Evolutionary conservation across 2,888 invertebrate species (phyloP).

Genomic region (Ichneumoninae sp.): DNA sequence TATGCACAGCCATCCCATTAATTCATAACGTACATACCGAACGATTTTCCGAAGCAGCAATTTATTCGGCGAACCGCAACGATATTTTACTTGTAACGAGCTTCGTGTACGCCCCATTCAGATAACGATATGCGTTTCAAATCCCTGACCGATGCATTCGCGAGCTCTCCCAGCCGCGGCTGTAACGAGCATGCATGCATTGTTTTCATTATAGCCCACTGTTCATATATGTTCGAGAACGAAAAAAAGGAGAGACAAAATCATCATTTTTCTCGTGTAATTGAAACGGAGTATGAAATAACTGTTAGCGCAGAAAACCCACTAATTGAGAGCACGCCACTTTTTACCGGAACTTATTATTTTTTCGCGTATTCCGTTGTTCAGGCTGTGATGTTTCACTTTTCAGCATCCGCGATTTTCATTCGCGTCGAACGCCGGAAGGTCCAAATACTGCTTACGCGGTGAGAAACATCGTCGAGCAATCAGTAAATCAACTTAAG

Average conservation of each 20-base stretch:
- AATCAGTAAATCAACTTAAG: conserved; percentile 1
- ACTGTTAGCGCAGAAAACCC: neutral
- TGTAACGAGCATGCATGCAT: conserved; percentile 4
- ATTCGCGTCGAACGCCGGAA: neutral
- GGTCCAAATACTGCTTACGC: neutral
- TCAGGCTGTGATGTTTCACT: neutral
- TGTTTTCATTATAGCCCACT: neutral
- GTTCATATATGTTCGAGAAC: neutral
- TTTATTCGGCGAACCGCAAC: conserved; percentile 60
- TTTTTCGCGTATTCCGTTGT: neutral
- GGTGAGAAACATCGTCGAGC: neutral
- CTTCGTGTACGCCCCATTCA: conserved; percentile 26
- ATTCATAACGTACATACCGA: conserved; percentile 48
- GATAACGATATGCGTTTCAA: conserved; percentile 47
- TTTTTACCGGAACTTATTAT: neutral
- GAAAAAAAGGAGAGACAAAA: neutral
- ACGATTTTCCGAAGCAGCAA: conserved; percentile 60
- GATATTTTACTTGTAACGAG: conserved; percentile 55
- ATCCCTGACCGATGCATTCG: conserved; percentile 31
- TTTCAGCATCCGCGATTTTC: neutral
- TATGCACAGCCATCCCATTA: conserved; percentile 38
- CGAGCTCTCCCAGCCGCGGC: neutral
- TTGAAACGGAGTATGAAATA: neutral
- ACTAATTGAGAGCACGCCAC: neutral
- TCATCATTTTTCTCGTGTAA: neutral